Conservation (phyloP, 1,140 invertebrate genomes). For the Apis cerana region DNA sequence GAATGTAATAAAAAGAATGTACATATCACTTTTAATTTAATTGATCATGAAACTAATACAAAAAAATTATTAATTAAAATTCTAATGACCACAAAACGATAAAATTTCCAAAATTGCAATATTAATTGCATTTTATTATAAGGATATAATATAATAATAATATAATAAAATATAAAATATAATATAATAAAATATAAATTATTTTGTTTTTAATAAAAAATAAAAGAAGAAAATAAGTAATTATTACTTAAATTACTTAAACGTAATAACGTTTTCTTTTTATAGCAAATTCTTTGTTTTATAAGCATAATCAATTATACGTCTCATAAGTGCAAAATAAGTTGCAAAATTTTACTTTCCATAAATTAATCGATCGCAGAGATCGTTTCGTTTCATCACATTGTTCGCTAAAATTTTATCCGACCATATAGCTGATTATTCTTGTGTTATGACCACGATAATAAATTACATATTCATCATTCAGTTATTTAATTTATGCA, state of each 20-base stretch:
- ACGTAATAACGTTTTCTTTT: neutral
- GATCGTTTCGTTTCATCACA: constrained; percentile 3
- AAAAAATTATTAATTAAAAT: too few relatives aligned
- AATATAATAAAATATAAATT: too few relatives aligned
- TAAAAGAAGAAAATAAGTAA: neutral
- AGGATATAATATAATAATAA: too few relatives aligned
- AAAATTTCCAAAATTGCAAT: too few relatives aligned
- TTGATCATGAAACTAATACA: too few relatives aligned
- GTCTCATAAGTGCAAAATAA: neutral
- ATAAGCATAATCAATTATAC: neutral
- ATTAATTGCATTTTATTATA: too few relatives aligned
- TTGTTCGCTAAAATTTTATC: neutral
- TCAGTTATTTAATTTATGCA: constrained; percentile 13
- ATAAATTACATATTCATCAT: neutral
- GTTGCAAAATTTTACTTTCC: neutral
- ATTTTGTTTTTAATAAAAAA: too few relatives aligned
- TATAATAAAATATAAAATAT: too few relatives aligned
- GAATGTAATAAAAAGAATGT: too few relatives aligned
- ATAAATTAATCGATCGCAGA: neutral
- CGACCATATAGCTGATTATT: neutral
- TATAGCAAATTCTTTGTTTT: neutral
- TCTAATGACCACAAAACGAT: too few relatives aligned
- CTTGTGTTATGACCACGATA: neutral
- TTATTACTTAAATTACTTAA: too few relatives aligned
- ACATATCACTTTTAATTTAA: too few relatives aligned